Base-by-base conservation (phyloP, 1,140 invertebrate genomes). In the Calliopsis andreniformis region DNA sequence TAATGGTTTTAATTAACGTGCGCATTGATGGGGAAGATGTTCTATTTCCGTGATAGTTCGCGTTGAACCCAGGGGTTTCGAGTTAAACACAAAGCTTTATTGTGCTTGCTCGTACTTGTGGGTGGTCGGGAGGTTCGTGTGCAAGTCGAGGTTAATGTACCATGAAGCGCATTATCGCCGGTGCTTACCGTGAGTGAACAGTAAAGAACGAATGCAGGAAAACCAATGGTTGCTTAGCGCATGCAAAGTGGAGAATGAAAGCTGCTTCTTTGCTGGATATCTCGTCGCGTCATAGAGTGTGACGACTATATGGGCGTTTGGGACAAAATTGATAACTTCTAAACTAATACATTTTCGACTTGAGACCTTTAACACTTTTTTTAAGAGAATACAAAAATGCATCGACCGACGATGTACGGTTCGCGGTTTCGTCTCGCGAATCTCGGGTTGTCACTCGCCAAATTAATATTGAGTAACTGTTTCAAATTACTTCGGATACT, bases 121-220 rank as follows among this genome's bases (percentile, higher is more conserved):
- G 14, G 10, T 28, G 70, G 8, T 45, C 30, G 0, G 14, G 51
- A n/a, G 20, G 12, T 25, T 58, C 62, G 79, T 58, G 66, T 68
- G 71, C 49, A 59, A 77, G 72, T 76, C 76, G 82, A 80, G 85
- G 87, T 91, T 91, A 91, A 91, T 91, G 89, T 87, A 91, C 87
- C 87, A 87, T 84, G 86, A 85, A 88, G 88, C 86, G 80, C 87
- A 90, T 91, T 90, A 89, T 82, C 84, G 82, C 76, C 75, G 87
- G 85, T 87, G 83, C 85, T 89, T 72, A 76, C 75, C 76, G 78
- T 35, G 69, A 62, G 73, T 43, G 83, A 85, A 80, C 77, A 83
- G 75, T 66, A 64, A 85, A 76, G 78, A 79, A 86, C 79, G 78
- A 82, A 71, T 71, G 71, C 43, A 55, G 53, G 58, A 35, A 55